Evolutionary conservation across 1,140 invertebrate genomes (phyloP).

Genomic region (Drosophila willistoni): DNA sequence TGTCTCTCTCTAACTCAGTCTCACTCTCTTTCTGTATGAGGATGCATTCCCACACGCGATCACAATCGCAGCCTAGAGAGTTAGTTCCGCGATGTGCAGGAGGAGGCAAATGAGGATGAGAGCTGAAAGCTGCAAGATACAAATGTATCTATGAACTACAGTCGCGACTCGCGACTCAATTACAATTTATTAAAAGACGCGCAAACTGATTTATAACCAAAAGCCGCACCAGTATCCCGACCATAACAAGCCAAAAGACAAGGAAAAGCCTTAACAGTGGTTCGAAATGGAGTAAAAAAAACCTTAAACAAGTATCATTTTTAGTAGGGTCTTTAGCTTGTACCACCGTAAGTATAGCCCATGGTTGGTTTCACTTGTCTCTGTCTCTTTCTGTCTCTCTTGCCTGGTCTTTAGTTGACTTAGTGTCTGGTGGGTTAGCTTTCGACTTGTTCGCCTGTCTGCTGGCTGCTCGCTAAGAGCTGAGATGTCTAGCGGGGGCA

Average conservation of each 20-base stretch:
- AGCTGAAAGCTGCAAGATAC: conserved; percentile 44
- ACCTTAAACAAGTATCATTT: neutral
- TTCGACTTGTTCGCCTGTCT: conserved; percentile 51
- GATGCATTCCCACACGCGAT: conserved; percentile 79
- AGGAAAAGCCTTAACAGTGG: conserved; percentile 39
- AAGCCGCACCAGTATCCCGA: conserved; percentile 26
- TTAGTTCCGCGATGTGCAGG: conserved; percentile 4
- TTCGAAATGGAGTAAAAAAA: neutral
- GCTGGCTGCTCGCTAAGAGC: conserved; percentile 22
- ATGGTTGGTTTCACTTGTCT: neutral
- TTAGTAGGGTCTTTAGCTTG: neutral
- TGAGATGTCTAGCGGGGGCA: conserved; percentile 47
- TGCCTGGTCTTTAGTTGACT: conserved; percentile 55
- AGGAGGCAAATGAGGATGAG: conserved; percentile 37
- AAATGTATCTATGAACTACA: conserved; percentile 77
- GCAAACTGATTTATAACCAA: conserved; percentile 78
- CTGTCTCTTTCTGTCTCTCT: conserved; percentile 29
- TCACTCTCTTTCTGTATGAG: conserved; percentile 35
- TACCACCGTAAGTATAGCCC: neutral
- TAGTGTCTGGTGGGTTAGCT: conserved; percentile 57
- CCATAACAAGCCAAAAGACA: conserved; percentile 30
- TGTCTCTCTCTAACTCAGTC: conserved; percentile 33
- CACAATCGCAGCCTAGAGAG: conserved; percentile 50
- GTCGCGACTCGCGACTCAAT: conserved; percentile 76
- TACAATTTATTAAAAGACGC: conserved; percentile 81